Conservation (phyloP, 2,888 invertebrate genomes). For the Tinea pellionella region DNA sequence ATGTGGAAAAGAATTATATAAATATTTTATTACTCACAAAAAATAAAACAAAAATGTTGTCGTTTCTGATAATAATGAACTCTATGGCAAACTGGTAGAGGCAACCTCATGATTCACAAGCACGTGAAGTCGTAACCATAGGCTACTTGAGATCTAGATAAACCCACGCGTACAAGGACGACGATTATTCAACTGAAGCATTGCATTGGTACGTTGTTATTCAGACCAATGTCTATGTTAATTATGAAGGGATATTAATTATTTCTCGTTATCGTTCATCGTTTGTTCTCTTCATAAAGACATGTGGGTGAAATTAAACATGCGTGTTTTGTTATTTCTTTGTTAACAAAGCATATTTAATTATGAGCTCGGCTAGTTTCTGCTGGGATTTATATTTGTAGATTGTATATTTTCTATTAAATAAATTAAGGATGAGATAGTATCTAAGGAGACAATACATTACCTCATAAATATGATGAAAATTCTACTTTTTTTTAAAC, state of each 20-base stretch:
- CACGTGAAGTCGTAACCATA: slow-evolving; percentile 27
- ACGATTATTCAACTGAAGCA: slow-evolving; percentile 29
- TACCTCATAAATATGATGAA: too few species aligned
- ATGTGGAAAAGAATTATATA: too few species aligned
- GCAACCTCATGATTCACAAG: slow-evolving; percentile 22
- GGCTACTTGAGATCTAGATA: slow-evolving; percentile 26
- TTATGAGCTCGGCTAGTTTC: too few species aligned
- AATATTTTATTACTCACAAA: not conserved
- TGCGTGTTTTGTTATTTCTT: not conserved
- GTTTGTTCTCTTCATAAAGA: not conserved
- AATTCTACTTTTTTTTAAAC: too few species aligned
- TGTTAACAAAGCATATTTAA: not conserved
- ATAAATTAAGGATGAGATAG: too few species aligned
- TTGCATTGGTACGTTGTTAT: not conserved
- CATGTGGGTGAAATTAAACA: not conserved
- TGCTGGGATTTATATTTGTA: too few species aligned
- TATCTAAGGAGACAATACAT: too few species aligned
- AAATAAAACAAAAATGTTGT: not conserved
- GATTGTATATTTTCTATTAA: too few species aligned
- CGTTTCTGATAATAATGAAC: not conserved
- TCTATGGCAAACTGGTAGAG: slow-evolving; percentile 21
- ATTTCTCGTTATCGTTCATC: slow-evolving; percentile 10
- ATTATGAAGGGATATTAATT: slow-evolving; percentile 13
- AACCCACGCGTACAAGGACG: slow-evolving; percentile 19
- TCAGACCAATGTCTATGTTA: slow-evolving; percentile 9